phyloP scores from a whole-genome alignment of 2,888 invertebrate species.

The Apodemia zela region DNA sequence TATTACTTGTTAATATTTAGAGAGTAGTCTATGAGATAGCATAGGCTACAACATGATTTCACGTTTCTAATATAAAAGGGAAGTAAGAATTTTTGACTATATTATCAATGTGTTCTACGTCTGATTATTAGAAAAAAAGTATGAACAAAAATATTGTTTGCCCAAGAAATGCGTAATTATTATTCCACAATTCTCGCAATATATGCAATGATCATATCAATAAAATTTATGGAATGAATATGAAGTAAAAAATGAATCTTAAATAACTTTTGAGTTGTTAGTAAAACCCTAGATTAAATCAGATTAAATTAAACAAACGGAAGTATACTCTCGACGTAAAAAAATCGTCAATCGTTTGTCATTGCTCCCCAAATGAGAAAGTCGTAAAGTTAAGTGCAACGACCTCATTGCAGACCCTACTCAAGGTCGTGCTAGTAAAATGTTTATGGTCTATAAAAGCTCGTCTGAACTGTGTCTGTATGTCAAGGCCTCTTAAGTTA shows the following conservation, averaged over 20 bases:
- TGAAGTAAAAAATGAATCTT: not conserved
- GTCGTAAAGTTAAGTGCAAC: conserved; percentile 69
- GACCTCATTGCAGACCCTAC: conserved; percentile 76
- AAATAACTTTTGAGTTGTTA: not conserved
- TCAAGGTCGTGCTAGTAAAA: conserved; percentile 78
- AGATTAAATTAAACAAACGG: conserved; percentile 8
- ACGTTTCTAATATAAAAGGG: not conserved
- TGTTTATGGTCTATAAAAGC: conserved; percentile 79
- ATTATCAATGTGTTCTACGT: not conserved
- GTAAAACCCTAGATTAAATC: not conserved
- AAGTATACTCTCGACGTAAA: conserved; percentile 4
- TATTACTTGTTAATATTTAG: too few relatives aligned
- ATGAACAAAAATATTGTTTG: too few relatives aligned
- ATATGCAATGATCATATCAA: not conserved
- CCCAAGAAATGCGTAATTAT: not conserved
- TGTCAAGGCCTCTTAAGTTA: conserved; percentile 62
- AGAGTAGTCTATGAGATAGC: too few relatives aligned
- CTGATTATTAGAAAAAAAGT: not conserved
- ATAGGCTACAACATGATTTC: not conserved
- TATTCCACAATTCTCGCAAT: not conserved
- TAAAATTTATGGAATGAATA: not conserved
- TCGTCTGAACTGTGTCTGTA: conserved; percentile 73
- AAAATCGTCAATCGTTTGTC: conserved; percentile 34
- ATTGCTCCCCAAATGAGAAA: conserved; percentile 47
- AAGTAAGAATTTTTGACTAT: not conserved